These are phyloP conservation scores for Chrysolina haemoptera DNA, from an alignment of 2,888 invertebrate genomes.

Conservation along the genomic window DNA sequence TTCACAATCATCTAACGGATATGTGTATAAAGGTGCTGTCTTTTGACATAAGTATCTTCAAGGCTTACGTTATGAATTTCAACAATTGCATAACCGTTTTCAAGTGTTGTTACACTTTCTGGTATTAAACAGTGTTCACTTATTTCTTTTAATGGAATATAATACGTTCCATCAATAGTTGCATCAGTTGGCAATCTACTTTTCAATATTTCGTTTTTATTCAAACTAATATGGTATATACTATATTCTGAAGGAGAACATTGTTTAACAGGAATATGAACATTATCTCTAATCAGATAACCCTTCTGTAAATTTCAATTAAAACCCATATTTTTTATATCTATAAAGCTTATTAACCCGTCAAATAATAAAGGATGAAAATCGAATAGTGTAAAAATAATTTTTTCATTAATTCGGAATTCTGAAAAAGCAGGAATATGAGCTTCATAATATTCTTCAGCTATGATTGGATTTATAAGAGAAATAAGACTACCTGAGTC, in stretches of 20 bases:
- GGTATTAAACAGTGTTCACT: neutral
- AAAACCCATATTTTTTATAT: neutral
- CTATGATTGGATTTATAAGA: conserved; percentile 1
- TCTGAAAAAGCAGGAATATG: neutral
- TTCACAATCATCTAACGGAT: neutral
- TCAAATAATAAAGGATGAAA: neutral
- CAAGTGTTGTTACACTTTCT: neutral
- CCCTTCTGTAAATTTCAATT: neutral
- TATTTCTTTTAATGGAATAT: neutral
- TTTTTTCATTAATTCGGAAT: conserved; percentile 5
- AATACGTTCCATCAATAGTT: neutral
- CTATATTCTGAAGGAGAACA: neutral
- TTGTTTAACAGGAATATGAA: neutral
- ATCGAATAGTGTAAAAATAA: neutral
- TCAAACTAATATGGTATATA: neutral
- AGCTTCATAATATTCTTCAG: conserved; percentile 8
- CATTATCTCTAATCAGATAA: neutral
- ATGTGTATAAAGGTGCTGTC: neutral
- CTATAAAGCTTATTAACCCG: neutral
- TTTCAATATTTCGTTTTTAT: neutral
- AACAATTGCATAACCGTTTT: conserved; percentile 3
- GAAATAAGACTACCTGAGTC: conserved; percentile 4
- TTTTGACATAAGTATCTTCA: conserved; percentile 5
- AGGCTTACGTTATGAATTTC: conserved; percentile 6
- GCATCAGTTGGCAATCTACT: neutral